Base-by-base conservation (phyloP, 2,888 invertebrate species). In the Smittia sp. region DNA sequence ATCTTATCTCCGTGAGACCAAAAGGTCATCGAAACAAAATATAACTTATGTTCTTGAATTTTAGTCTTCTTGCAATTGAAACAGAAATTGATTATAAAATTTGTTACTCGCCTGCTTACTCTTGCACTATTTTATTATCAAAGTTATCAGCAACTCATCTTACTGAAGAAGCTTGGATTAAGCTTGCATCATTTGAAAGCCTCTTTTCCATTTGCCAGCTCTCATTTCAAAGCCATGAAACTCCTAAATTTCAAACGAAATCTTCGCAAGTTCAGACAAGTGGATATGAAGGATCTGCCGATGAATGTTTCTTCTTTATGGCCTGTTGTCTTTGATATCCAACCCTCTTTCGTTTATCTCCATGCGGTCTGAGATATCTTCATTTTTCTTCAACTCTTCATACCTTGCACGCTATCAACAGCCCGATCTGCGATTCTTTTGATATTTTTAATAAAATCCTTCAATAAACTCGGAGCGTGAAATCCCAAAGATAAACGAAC, bases 401-500 rank as follows among this genome's bases (percentile, higher is more conserved):
- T 46, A 38, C 46, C 46, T 46, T 46, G 46, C 6, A 2, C 6
- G 46, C 11, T 13, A n/a, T n/a, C 15, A 11, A 15, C 11, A 46
- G 11, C 11, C 11, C 46, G 46, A n/a, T 46, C 2, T 46, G 46
- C 46, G 15, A 15, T n/a, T 13, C 11, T 2, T 11, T 46, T 15
- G 32, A 32, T 6, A n/a, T 46, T 46, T 46, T 46, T 46, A 46
- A 46, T 46, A 46, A 46, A 46, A 46, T 46, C 46, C 15, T 46
- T 46, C 15, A n/a, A 46, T n/a, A 46, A 11, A 46, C 46, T 6
- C 15, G 4, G n/a, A 46, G 2, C 66, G 32, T 27, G 41, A 54
- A 69, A 69, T 69, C 69, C 69, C 25, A 69, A 54, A 69, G 69
- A 69, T 69, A 69, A 69, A 52, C 27, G 69, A 69, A 18, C n/a